Evolutionary conservation across 2,113 vertebrate species (phyloP).

Genomic region (Platysteira castanea): DNA sequence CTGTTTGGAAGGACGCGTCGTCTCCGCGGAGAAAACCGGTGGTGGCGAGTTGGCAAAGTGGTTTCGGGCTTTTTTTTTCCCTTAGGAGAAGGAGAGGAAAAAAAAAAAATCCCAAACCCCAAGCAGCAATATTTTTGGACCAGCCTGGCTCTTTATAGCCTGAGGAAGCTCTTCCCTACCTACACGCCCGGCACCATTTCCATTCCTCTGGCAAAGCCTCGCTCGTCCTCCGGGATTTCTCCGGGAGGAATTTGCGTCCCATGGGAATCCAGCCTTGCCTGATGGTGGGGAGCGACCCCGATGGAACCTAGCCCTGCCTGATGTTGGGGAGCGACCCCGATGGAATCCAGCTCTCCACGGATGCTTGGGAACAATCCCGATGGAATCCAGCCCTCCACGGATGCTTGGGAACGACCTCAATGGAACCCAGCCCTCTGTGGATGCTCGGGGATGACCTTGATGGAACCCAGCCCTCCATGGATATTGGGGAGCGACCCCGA

Average conservation of each 20-base stretch:
- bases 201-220: background rate
- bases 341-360: background rate
- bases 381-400: background rate
- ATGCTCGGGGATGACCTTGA: no score
- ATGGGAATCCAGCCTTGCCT: background rate
- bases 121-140: slow-evolving; percentile 30
- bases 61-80: background rate
- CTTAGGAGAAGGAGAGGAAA: accelerated
- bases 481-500: no score
- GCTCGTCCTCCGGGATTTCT: background rate
- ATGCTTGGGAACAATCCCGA: no score
- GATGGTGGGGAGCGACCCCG: no score
- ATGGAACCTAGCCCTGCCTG: no score
- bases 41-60: background rate
- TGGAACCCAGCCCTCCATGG: background rate
- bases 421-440: background rate
- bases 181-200: background rate
- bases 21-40: background rate
- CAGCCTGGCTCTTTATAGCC: slow-evolving; percentile 7
- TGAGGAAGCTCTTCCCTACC: slow-evolving; percentile 16
- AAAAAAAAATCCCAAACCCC: background rate
- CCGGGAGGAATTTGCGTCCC: background rate
- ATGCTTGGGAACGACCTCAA: accelerated
- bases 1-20: background rate
- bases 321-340: no score